Evolutionary conservation across 1,140 invertebrate genomes (phyloP).

Genomic region (Delia radicum): DNA sequence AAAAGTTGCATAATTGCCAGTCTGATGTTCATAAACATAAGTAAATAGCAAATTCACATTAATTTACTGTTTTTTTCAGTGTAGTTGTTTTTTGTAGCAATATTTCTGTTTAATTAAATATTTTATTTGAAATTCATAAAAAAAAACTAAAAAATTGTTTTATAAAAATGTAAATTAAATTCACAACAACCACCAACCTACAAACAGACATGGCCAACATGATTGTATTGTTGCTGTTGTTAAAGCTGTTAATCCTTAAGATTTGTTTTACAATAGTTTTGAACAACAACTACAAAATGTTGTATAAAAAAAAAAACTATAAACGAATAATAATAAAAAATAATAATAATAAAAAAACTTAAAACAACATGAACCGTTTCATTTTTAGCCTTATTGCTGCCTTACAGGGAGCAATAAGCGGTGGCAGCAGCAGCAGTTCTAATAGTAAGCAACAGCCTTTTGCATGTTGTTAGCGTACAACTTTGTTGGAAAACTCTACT

Average conservation of each 20-base stretch:
- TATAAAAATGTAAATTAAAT: background rate
- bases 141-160: background rate
- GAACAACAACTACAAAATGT: background rate
- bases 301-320: background rate
- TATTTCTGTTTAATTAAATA: background rate
- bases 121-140: background rate
- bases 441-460: background rate
- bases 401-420: too few species aligned
- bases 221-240: background rate
- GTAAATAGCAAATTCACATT: too few species aligned
- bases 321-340: background rate
- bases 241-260: constrained; percentile 1
- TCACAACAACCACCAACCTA: background rate
- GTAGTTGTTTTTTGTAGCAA: too few species aligned
- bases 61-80: too few species aligned
- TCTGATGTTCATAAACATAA: too few species aligned
- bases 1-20: too few species aligned
- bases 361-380: background rate
- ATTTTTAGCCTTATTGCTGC: too few species aligned
- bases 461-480: too few species aligned
- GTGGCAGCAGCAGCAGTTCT: background rate
- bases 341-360: background rate
- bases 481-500: background rate
- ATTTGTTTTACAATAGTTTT: background rate
- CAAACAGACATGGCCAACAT: background rate